phyloP scores from a whole-genome alignment of 2,797 vertebrate species.

The Scarus forsteni region DNA sequence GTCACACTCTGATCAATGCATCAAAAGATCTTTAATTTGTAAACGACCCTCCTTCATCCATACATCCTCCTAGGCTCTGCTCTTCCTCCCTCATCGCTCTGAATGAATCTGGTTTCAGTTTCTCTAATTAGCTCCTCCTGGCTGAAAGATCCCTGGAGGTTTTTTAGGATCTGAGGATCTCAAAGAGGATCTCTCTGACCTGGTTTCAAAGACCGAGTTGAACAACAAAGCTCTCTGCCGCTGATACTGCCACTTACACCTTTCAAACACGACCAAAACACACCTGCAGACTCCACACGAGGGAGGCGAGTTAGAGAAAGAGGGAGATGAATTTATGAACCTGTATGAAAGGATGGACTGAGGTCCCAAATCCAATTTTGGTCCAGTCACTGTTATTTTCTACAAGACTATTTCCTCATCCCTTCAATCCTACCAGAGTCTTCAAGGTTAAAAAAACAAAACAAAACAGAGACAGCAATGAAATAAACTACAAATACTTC shows the following conservation, averaged over 20 bases:
- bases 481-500: not conserved
- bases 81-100: constrained; percentile 42
- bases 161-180: constrained; percentile 65
- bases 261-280: constrained; percentile 57
- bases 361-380: constrained; percentile 64
- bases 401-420: constrained; percentile 9
- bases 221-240: constrained; percentile 65
- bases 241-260: constrained; percentile 57
- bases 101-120: constrained; percentile 59
- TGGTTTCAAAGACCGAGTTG: constrained; percentile 74
- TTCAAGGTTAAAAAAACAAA: not conserved
- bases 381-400: constrained; percentile 61
- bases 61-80: constrained; percentile 33
- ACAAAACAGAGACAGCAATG: not conserved
- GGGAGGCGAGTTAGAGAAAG: constrained; percentile 31
- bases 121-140: constrained; percentile 68
- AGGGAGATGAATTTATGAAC: constrained; percentile 27
- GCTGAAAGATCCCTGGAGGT: constrained; percentile 58
- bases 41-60: constrained; percentile 52
- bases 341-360: constrained; percentile 44
- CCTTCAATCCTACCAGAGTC: constrained; percentile 15
- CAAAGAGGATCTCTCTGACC: constrained; percentile 66
- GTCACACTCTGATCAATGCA: constrained; percentile 76
- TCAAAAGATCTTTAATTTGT: constrained; percentile 78
- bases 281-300: constrained; percentile 35